Evolutionary conservation across 30 jellyfish, hydroid and myxozoan genomes (phyloP), one percentile per base, ranked within the genome.

Genomic region (Aurelia sp.): DNA sequence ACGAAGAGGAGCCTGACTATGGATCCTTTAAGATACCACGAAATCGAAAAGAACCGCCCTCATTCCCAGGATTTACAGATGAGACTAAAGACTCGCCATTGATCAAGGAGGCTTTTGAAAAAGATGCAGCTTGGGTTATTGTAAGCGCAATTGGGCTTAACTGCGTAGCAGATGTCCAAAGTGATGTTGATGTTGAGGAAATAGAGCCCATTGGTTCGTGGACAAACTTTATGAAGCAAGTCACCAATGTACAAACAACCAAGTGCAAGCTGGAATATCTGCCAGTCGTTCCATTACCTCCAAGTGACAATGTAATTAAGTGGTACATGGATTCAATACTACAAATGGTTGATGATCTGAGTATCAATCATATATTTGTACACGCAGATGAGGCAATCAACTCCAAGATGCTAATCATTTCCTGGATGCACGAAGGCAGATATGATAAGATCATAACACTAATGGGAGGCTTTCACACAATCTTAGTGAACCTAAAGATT

Each of bases 221-320:
- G 92, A 71, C 78, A 62, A 70, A 15, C 64, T 82, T 82, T 23
- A 82, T 68, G 86, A 82, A 51, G 59, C n/a, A n/a, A n/a, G n/a
- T n/a, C n/a, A n/a, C n/a, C n/a, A n/a, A n/a, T n/a, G n/a, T n/a
- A n/a, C n/a, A 51, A 16, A 70, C 37, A 66, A 71, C 92, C 52
- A 71, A 73, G 81, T 58, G 87, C 81, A 84, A 84, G 73, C 72
- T 84, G 65, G 93, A 84, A 73, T 84, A 84, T 52, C 81, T 84
- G 62, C 93, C 93, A 37, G 93, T 73, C 48, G 81, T 84, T 53
- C 92, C 86, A 19, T 82, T 82, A 22, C 92, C 92, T 37, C 92
- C 62, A 13, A 70, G 66, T 13, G 81, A 52, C 81, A 79, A 64
- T 64, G 74, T 66, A 11, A 63, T 64, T 1, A 62, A 64, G 60